phyloP scores from a whole-genome alignment of 2,113 vertebrate species.

The Microtus richardsoni region DNA sequence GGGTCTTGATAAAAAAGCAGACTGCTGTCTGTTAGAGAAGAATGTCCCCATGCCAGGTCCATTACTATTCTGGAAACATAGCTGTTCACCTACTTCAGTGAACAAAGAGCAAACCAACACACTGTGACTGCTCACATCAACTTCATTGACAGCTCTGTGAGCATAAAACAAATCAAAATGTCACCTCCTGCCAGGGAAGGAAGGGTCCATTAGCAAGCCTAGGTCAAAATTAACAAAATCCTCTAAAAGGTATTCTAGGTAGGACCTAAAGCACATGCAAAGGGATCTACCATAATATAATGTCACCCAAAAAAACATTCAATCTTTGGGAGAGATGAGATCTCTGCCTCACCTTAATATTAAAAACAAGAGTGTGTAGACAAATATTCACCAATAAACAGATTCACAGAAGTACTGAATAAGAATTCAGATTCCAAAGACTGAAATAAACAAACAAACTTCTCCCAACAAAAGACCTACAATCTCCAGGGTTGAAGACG shows the following conservation, averaged over 20 bases:
- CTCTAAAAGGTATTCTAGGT: background rate
- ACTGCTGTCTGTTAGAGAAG: constrained; percentile 24
- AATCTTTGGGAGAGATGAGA: background rate
- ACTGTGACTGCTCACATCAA: background rate
- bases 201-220: background rate
- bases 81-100: background rate
- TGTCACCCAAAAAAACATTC: background rate
- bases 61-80: constrained; percentile 41
- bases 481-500: background rate
- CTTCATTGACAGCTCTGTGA: constrained; percentile 1
- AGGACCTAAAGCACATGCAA: background rate
- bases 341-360: background rate
- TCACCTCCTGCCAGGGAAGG: background rate
- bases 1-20: constrained; percentile 73
- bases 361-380: background rate
- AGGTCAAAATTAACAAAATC: background rate
- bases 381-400: constrained; percentile 15
- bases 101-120: constrained; percentile 9
- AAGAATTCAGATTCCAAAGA: background rate
- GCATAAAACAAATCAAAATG: constrained; percentile 27
- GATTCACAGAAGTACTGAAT: background rate
- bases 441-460: background rate
- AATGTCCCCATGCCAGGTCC: background rate
- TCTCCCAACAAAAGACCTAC: background rate
- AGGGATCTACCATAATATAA: background rate